A percentile compares a stretch with the other conserved stretches of the same genome.
These are phyloP conservation scores for Siphlonurus alternatus DNA, from an alignment of 2,888 invertebrate species.

Conservation along the genomic window DNA sequence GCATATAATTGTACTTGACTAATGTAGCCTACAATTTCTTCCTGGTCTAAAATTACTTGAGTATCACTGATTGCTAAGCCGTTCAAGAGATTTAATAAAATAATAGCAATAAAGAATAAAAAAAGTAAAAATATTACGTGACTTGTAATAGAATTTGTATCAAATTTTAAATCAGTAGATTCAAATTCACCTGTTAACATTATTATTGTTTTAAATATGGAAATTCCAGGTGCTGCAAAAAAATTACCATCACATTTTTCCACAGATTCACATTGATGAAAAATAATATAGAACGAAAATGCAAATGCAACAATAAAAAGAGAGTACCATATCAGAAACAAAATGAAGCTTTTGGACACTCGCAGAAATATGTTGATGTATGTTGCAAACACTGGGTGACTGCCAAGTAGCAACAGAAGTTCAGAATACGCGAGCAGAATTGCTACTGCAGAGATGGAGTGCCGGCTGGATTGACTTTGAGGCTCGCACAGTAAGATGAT, in stretches of 20 bases:
- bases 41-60: conserved; percentile 52
- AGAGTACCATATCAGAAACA: conserved; percentile 62
- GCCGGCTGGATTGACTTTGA: conserved; percentile 30
- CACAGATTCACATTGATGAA: conserved; percentile 28
- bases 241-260: conserved; percentile 43
- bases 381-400: conserved; percentile 60
- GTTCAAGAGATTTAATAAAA: conserved; percentile 64
- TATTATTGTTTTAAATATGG: conserved; percentile 66
- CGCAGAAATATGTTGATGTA: conserved; percentile 71
- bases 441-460: conserved; percentile 53
- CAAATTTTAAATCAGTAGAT: conserved; percentile 30
- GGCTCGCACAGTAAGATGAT: background rate
- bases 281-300: conserved; percentile 61
- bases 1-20: conserved; percentile 52
- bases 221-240: conserved; percentile 49
- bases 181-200: conserved; percentile 62
- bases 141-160: conserved; percentile 60
- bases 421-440: conserved; percentile 60
- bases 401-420: conserved; percentile 57
- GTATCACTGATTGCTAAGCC: conserved; percentile 77
- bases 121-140: conserved; percentile 62
- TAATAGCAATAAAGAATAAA: conserved; percentile 67
- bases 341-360: conserved; percentile 62
- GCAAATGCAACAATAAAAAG: conserved; percentile 68
- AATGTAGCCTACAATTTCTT: conserved; percentile 60